Evolutionary conservation across 2,888 invertebrate species (phyloP).

Genomic region (Chrysolina americana): DNA sequence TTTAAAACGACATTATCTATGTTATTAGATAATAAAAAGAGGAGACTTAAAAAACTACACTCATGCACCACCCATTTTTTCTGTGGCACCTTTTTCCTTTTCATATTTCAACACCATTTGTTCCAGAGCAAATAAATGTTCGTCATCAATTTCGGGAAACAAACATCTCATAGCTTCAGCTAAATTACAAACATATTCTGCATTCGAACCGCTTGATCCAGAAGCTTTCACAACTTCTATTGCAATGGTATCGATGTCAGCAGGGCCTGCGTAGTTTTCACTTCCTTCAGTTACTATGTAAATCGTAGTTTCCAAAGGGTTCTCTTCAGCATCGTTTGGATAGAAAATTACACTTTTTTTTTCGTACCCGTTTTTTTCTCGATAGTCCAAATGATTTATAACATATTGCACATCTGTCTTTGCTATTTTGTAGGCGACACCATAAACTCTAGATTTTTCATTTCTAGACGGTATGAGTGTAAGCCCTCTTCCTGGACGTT

Average conservation of each 20-base stretch:
- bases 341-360: conserved; percentile 81
- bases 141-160: conserved; percentile 81
- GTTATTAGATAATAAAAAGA: too few relatives aligned
- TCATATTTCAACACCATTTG: background rate
- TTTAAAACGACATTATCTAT: too few relatives aligned
- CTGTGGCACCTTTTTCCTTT: too few relatives aligned
- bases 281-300: conserved; percentile 89
- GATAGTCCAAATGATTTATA: conserved; percentile 85
- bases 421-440: conserved; percentile 91
- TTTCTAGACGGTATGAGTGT: conserved; percentile 79
- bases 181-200: conserved; percentile 91
- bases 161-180: conserved; percentile 84
- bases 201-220: conserved; percentile 92
- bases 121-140: conserved; percentile 75
- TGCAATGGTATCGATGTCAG: conserved; percentile 85
- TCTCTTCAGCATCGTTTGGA: conserved; percentile 70
- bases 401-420: conserved; percentile 79
- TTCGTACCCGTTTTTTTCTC: conserved; percentile 95
- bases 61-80: too few relatives aligned
- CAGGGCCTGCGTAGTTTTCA: conserved; percentile 79
- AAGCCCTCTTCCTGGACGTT: conserved; percentile 91
- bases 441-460: conserved; percentile 79
- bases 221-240: conserved; percentile 70
- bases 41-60: too few relatives aligned
- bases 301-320: conserved; percentile 80